Evolutionary conservation across 2,113 vertebrate genomes (phyloP).

Genomic region (Marcusenius ussheri): DNA sequence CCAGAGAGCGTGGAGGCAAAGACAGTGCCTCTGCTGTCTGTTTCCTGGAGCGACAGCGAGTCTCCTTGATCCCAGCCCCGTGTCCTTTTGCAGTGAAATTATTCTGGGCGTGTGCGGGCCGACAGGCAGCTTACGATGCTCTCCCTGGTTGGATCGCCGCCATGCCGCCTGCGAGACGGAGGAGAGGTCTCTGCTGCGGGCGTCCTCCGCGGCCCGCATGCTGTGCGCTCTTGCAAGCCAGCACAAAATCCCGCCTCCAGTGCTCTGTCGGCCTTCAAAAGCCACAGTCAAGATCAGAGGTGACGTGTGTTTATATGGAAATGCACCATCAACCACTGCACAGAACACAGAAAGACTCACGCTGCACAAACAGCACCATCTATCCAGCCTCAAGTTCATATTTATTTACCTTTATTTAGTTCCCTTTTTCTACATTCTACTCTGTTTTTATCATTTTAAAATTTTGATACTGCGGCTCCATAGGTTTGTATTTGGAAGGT

Average conservation of each 20-base stretch:
- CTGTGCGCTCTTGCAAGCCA: neutral
- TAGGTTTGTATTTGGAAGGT: neutral
- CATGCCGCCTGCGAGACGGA: neutral
- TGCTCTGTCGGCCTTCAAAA: neutral
- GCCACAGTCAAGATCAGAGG: neutral
- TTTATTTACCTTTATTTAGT: neutral
- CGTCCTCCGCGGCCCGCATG: neutral
- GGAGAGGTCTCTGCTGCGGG: neutral
- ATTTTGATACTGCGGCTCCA: neutral
- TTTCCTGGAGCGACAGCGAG: neutral
- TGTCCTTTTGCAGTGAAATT: conserved; percentile 10
- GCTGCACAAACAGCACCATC: neutral
- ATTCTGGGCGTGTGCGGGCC: neutral
- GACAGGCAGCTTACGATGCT: neutral
- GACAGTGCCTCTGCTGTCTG: neutral
- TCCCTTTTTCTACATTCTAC: neutral
- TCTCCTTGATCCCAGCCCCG: conserved; percentile 5
- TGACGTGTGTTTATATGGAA: neutral
- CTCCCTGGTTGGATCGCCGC: neutral
- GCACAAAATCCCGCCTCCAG: neutral
- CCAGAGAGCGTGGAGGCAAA: neutral
- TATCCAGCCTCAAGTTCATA: neutral
- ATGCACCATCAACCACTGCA: neutral
- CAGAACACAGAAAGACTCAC: neutral
- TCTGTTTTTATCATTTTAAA: neutral